These are phyloP conservation scores for Thaumatotibia leucotreta DNA, from an alignment of 1,140 invertebrate genomes.

Conservation along the genomic window DNA sequence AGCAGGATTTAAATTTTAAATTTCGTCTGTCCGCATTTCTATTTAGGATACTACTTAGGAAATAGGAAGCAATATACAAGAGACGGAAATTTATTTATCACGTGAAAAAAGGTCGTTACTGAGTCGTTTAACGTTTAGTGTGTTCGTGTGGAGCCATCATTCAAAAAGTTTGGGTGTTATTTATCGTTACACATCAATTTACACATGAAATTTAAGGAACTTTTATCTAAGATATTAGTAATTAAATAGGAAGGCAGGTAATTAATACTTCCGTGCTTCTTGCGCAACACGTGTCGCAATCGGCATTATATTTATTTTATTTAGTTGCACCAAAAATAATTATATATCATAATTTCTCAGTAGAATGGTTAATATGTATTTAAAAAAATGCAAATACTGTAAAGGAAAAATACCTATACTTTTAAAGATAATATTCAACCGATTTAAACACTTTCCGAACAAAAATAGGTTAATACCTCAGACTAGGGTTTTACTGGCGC, in stretches of 20 bases:
- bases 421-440: no score
- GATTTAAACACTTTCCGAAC: no score
- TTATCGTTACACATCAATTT: background rate
- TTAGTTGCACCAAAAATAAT: no score
- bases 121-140: background rate
- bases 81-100: background rate
- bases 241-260: no score
- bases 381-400: no score
- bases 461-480: no score
- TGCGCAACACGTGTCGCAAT: no score
- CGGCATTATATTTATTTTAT: no score
- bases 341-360: no score
- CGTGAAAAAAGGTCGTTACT: background rate
- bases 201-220: background rate
- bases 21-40: background rate
- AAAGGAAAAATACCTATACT: no score
- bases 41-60: background rate
- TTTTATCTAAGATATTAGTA: background rate
- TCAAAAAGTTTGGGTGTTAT: background rate
- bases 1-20: constrained; percentile 1
- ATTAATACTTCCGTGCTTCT: background rate
- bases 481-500: no score
- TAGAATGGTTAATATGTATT: no score
- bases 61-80: background rate
- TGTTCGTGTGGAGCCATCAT: background rate